A percentile compares a stretch with the other conserved stretches of the same genome.
phyloP scores from a whole-genome alignment of 2,888 invertebrate species.

The Amphipoea oculea region DNA sequence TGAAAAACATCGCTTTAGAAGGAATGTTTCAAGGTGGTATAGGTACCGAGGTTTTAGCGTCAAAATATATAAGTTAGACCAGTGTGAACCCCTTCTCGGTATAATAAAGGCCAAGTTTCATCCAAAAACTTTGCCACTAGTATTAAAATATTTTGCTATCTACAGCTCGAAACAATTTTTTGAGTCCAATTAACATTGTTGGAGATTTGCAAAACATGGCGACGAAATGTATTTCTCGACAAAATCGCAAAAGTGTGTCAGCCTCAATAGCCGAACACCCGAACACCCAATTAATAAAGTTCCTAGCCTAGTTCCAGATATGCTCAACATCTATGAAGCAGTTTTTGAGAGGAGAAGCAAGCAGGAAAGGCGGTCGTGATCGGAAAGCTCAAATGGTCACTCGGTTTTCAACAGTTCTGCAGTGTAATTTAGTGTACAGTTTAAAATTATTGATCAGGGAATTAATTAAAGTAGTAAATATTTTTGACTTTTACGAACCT shows the following conservation, averaged over 20 bases:
- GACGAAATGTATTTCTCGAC: not conserved
- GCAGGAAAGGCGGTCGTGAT: constrained; percentile 48
- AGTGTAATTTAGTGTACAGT: constrained; percentile 4
- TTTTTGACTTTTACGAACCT: no score
- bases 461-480: no score
- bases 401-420: constrained; percentile 8
- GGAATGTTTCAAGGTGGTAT: not conserved
- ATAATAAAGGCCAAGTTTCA: not conserved
- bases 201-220: not conserved
- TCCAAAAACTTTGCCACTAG: not conserved
- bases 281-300: constrained; percentile 16
- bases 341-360: constrained; percentile 28
- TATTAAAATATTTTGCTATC: not conserved
- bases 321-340: constrained; percentile 32
- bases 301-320: constrained; percentile 44
- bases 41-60: not conserved
- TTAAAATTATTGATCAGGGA: not conserved
- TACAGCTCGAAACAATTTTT: not conserved
- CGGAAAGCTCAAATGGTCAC: constrained; percentile 31
- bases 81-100: not conserved
- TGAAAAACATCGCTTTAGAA: not conserved
- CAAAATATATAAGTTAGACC: not conserved
- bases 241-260: not conserved
- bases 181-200: not conserved
- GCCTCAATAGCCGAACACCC: constrained; percentile 17